Evolutionary conservation across 2,888 invertebrate genomes (phyloP).

Genomic region (Salpingus planirostris): DNA sequence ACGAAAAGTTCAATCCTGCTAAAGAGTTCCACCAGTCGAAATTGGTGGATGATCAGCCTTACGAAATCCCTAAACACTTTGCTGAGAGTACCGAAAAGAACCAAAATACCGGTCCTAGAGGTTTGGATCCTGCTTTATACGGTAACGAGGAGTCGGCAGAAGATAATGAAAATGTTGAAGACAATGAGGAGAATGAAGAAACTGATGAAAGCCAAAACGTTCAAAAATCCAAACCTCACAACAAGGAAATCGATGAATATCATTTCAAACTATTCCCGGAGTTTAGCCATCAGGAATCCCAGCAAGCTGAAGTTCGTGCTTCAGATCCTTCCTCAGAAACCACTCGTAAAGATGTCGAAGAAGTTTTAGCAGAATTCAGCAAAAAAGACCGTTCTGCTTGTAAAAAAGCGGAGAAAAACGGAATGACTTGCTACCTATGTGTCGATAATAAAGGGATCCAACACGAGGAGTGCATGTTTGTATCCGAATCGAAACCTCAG

Average conservation of each 20-base stretch:
- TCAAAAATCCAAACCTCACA: not conserved
- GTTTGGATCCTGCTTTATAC: constrained; percentile 20
- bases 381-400: constrained; percentile 64
- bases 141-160: constrained; percentile 14
- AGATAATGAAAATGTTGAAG: constrained; percentile 4
- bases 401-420: constrained; percentile 60
- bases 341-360: constrained; percentile 57
- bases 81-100: constrained; percentile 22
- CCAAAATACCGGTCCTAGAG: constrained; percentile 12
- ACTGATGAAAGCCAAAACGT: not conserved
- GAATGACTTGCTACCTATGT: constrained; percentile 71
- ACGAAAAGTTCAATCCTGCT: constrained; percentile 1
- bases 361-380: constrained; percentile 63
- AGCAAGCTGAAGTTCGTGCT: constrained; percentile 32
- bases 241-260: constrained; percentile 44
- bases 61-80: constrained; percentile 29
- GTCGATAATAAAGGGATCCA: constrained; percentile 58
- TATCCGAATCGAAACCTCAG: constrained; percentile 59
- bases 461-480: constrained; percentile 72
- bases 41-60: constrained; percentile 22
- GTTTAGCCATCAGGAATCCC: constrained; percentile 29
- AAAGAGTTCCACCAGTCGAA: constrained; percentile 16
- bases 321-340: constrained; percentile 40
- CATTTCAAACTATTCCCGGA: constrained; percentile 42
- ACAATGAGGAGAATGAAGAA: too few species aligned